Percentiles rank a stretch among this genome's conserved stretches.
Evolutionary conservation across 1,140 invertebrate species (phyloP).

Genomic region (Aricia agestis): DNA sequence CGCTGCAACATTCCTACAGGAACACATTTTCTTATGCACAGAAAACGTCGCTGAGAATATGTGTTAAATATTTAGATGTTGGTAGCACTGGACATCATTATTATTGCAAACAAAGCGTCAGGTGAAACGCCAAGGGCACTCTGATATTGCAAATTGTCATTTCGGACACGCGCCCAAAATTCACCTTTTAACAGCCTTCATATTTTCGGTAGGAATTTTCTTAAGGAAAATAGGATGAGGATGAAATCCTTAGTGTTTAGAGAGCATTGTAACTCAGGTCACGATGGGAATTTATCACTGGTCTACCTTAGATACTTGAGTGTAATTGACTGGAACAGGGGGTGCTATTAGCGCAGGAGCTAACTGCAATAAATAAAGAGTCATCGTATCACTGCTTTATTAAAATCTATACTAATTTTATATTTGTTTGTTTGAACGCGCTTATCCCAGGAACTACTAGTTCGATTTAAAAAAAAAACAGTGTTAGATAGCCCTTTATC

Average conservation of each 20-base stretch:
- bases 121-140: background rate
- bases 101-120: background rate
- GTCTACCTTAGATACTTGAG: conserved; percentile 45
- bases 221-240: conserved; percentile 50
- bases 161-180: conserved; percentile 55
- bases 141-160: conserved; percentile 34
- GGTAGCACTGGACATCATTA: background rate
- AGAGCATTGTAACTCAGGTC: conserved; percentile 52
- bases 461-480: no score
- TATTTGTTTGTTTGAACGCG: no score
- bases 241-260: conserved; percentile 49
- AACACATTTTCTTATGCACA: no score
- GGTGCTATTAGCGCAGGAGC: conserved; percentile 27
- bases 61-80: no score
- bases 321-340: conserved; percentile 52
- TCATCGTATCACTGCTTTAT: background rate
- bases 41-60: no score
- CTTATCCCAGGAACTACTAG: no score
- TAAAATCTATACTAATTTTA: no score
- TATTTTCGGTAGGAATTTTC: conserved; percentile 62
- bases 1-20: no score
- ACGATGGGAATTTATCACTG: conserved; percentile 57
- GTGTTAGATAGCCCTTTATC: no score
- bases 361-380: background rate
- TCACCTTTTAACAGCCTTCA: conserved; percentile 60